Evolutionary conservation across 2,113 vertebrate species (phyloP).

Genomic region (Camelus bactrianus): DNA sequence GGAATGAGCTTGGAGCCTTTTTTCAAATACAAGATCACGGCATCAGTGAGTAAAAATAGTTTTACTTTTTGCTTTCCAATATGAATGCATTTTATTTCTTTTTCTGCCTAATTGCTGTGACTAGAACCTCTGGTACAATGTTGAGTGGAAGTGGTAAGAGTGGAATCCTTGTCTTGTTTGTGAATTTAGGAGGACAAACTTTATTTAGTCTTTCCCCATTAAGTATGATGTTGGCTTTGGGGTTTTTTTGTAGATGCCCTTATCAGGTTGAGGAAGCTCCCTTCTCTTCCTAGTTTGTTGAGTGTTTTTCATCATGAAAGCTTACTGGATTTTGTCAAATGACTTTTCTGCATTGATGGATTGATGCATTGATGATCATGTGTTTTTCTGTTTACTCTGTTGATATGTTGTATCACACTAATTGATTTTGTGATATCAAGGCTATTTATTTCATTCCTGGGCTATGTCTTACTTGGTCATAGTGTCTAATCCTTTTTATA

Average conservation of each 20-base stretch:
- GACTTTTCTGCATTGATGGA: background rate
- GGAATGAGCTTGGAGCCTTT: background rate
- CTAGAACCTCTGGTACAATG: background rate
- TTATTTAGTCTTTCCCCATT: background rate
- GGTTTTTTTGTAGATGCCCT: background rate
- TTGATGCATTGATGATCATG: background rate
- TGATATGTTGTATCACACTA: background rate
- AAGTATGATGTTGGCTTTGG: background rate
- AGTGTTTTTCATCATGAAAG: background rate
- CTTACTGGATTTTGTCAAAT: background rate
- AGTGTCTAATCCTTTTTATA: background rate
- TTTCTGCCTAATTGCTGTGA: background rate
- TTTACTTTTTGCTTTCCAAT: background rate
- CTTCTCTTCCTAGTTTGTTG: background rate
- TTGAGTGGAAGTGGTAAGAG: background rate
- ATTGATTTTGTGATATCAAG: background rate
- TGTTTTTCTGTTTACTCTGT: background rate
- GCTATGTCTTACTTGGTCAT: background rate
- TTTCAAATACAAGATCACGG: background rate
- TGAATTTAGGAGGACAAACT: background rate
- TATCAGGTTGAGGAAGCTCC: background rate
- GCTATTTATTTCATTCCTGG: background rate
- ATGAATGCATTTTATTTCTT: background rate
- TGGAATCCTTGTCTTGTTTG: background rate
- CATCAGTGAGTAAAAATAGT: background rate